Evolutionary conservation across 2,113 vertebrate species (phyloP).

Genomic region (Pedionomus torquatus): DNA sequence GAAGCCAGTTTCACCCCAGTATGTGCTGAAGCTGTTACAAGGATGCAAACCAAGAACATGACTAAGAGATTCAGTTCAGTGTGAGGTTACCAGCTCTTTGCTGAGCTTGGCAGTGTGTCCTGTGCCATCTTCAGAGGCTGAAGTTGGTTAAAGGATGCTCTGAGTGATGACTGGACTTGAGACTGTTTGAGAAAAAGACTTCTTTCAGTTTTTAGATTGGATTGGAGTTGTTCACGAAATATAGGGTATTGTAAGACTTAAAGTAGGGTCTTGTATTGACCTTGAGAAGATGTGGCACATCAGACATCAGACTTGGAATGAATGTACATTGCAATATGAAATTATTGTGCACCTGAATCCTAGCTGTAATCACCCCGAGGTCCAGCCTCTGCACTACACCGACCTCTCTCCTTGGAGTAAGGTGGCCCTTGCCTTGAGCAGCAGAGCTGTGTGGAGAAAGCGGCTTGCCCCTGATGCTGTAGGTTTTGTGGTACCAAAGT

Average conservation of each 20-base stretch:
- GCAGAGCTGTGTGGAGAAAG: background rate
- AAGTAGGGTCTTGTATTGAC: background rate
- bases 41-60: background rate
- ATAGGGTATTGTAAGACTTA: background rate
- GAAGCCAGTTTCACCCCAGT: fast-evolving
- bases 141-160: background rate
- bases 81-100: background rate
- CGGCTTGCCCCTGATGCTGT: background rate
- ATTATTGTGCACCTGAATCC: background rate
- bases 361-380: background rate
- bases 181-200: background rate
- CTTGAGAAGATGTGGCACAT: background rate
- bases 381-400: background rate
- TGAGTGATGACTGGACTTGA: background rate
- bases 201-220: background rate
- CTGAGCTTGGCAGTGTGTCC: background rate
- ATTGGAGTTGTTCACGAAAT: background rate
- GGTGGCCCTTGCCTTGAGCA: fast-evolving
- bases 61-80: background rate
- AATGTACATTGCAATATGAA: background rate
- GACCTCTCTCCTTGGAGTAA: background rate
- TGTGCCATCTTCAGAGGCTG: background rate
- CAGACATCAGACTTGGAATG: background rate
- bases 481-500: background rate
- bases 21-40: background rate